Evolutionary conservation across 2,797 vertebrate species (phyloP).

Genomic region (Anguilla obscura): DNA sequence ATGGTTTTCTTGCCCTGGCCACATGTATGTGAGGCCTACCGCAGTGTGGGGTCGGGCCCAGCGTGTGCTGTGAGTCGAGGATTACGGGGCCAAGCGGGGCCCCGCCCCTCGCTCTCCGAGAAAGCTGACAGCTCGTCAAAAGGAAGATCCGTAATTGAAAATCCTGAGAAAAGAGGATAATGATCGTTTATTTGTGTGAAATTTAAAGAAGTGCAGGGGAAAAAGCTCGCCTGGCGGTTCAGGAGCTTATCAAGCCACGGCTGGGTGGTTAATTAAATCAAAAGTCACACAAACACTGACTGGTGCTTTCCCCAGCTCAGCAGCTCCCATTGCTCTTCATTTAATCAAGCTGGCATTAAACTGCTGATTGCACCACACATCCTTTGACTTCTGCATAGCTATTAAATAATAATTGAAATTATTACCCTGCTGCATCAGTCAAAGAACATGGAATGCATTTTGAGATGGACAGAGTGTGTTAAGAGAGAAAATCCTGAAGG

Average conservation of each 20-base stretch:
- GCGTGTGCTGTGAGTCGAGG: background rate
- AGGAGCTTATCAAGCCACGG: slow-evolving; percentile 62
- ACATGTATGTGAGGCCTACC: background rate
- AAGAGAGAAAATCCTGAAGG: background rate
- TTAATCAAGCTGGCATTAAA: slow-evolving; percentile 74
- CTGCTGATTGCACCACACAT: slow-evolving; percentile 64
- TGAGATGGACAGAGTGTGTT: slow-evolving; percentile 2
- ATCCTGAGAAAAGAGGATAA: slow-evolving; percentile 59
- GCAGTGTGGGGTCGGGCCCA: background rate
- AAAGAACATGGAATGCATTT: slow-evolving; percentile 18
- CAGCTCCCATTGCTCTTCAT: slow-evolving; percentile 63
- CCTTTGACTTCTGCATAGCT: slow-evolving; percentile 58
- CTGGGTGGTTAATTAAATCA: slow-evolving; percentile 71
- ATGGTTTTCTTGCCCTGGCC: background rate
- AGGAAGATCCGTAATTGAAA: slow-evolving; percentile 58
- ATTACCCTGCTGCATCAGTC: slow-evolving; percentile 33
- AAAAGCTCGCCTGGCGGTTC: slow-evolving; percentile 45
- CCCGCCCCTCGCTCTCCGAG: slow-evolving; percentile 33
- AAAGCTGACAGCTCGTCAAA: slow-evolving; percentile 49
- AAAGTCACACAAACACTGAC: slow-evolving; percentile 56
- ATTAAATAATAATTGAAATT: slow-evolving; percentile 55
- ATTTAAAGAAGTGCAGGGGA: slow-evolving; percentile 49
- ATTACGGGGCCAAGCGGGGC: background rate
- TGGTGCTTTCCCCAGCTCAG: slow-evolving; percentile 58
- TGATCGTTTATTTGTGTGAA: slow-evolving; percentile 64